These are phyloP conservation scores for Nasonia longicornis DNA, from an alignment of 1,140 invertebrate species.

Conservation along the genomic window DNA sequence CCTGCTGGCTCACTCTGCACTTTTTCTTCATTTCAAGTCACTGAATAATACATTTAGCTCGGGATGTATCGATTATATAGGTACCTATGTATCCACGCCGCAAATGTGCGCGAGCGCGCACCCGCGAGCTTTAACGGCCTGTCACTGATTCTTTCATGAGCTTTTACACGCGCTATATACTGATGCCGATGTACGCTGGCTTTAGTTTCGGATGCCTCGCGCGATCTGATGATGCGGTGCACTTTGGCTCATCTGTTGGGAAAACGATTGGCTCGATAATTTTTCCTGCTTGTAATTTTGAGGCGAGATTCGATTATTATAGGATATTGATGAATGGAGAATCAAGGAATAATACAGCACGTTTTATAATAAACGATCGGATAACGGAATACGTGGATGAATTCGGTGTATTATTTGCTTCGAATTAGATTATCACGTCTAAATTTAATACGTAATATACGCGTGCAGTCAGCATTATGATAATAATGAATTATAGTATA, in stretches of 20 bases:
- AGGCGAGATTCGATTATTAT: too few relatives aligned
- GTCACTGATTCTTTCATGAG: background rate
- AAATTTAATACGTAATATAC: too few relatives aligned
- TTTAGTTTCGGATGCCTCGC: background rate
- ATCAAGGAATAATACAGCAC: too few relatives aligned
- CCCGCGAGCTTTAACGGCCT: background rate
- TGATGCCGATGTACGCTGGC: background rate
- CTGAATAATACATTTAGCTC: slow-evolving; percentile 22
- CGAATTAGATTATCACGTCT: too few relatives aligned
- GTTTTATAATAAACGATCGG: too few relatives aligned
- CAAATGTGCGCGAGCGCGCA: background rate
- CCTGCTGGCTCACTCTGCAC: background rate
- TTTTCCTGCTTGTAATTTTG: too few relatives aligned
- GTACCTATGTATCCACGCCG: background rate
- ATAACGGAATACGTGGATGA: too few relatives aligned
- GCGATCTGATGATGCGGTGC: background rate
- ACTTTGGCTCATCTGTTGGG: background rate
- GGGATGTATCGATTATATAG: background rate
- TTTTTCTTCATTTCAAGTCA: slow-evolving; percentile 18
- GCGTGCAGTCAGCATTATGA: too few relatives aligned
- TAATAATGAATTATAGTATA: too few relatives aligned
- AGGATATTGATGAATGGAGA: too few relatives aligned
- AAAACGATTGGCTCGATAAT: background rate
- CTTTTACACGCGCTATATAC: background rate
- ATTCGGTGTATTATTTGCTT: too few relatives aligned